Evolutionary conservation across 2,888 invertebrate genomes (phyloP).

Genomic region (Ectemnius continuus): DNA sequence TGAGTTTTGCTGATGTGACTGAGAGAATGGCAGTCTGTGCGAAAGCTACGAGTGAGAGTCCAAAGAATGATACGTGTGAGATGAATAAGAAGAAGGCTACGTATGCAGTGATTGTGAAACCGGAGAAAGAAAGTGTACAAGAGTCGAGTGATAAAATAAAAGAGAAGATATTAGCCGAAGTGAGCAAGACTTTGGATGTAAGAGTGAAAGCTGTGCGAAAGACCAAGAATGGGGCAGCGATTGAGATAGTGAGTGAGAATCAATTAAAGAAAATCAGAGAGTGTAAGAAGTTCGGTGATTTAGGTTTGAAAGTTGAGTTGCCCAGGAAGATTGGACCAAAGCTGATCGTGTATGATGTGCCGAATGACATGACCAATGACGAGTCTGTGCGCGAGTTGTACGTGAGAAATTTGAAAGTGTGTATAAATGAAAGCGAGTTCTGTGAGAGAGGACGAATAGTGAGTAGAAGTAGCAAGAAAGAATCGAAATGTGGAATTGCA

Average conservation of each 20-base stretch:
- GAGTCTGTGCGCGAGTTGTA: constrained; percentile 13
- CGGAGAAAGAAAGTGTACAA: neutral
- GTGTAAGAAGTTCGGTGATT: neutral
- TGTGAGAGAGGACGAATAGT: neutral
- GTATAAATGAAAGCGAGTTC: neutral
- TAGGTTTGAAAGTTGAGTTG: neutral
- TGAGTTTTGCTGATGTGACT: neutral
- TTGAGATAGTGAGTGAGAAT: constrained; percentile 2
- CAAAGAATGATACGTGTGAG: neutral
- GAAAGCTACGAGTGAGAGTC: too few species aligned
- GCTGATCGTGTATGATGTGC: too few species aligned
- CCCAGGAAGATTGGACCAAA: constrained; percentile 5
- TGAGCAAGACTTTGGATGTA: constrained; percentile 6
- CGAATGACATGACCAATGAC: too few species aligned
- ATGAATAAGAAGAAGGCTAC: neutral
- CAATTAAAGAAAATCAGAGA: neutral
- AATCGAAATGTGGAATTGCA: neutral
- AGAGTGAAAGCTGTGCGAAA: constrained; percentile 15
- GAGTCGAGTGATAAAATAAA: constrained; percentile 10
- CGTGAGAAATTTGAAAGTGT: neutral
- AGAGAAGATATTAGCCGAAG: constrained; percentile 1
- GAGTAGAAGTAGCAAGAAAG: constrained; percentile 1
- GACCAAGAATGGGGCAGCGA: neutral
- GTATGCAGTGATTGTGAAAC: constrained; percentile 2
- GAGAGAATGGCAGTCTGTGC: neutral